A percentile compares a stretch with the other conserved stretches of the same genome.
These are phyloP conservation scores for Rhynchopsitta pachyrhyncha DNA, from an alignment of 2,113 vertebrate genomes.

Conservation along the genomic window DNA sequence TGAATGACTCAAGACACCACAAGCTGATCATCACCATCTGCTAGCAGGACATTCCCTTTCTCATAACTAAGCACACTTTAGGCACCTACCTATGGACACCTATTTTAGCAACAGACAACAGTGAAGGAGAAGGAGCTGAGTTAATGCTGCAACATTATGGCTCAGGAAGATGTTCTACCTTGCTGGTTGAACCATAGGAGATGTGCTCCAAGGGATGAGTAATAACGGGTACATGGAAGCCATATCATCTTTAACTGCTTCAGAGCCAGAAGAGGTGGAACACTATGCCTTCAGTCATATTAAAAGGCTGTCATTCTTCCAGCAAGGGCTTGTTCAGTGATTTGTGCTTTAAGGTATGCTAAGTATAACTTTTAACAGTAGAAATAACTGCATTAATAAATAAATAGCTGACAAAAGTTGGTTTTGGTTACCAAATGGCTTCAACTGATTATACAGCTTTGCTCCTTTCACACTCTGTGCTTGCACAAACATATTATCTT, in stretches of 20 bases:
- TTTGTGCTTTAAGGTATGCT: background rate
- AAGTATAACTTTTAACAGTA: background rate
- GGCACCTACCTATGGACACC: background rate
- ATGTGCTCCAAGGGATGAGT: background rate
- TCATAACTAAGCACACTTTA: background rate
- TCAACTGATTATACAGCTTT: background rate
- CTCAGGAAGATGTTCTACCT: background rate
- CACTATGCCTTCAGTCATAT: background rate
- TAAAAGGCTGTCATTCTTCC: background rate
- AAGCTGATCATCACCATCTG: background rate
- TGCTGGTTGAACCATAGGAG: background rate
- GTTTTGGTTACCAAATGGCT: background rate
- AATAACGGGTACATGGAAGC: background rate
- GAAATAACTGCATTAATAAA: background rate
- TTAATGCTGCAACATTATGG: background rate
- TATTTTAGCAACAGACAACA: background rate
- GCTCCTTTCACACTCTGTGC: background rate
- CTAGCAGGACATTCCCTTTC: background rate
- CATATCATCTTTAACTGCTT: background rate
- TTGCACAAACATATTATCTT: background rate
- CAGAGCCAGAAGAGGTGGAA: background rate
- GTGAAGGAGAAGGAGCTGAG: fast-evolving
- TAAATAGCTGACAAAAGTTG: background rate
- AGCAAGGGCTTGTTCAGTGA: background rate
- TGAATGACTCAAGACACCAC: background rate